Evolutionary conservation across 2,888 invertebrate genomes (phyloP).

Genomic region (Acronicta psi): DNA sequence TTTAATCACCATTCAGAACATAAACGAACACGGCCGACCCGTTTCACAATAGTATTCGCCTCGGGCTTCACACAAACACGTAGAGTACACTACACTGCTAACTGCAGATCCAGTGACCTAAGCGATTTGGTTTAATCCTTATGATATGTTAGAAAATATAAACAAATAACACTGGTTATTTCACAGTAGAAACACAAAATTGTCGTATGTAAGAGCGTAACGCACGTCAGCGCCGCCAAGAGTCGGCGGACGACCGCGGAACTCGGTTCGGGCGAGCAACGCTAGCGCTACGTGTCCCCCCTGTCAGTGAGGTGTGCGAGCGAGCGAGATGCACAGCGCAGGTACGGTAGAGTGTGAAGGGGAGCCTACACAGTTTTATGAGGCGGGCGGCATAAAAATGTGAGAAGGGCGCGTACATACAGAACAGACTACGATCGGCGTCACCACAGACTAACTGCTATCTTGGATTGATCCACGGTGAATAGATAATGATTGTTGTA

Average conservation of each 20-base stretch:
- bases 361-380: constrained; percentile 65
- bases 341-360: constrained; percentile 49
- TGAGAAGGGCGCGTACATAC: constrained; percentile 77
- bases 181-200: constrained; percentile 78
- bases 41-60: constrained; percentile 77
- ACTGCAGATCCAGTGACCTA: constrained; percentile 71
- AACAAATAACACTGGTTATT: constrained; percentile 86
- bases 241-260: constrained; percentile 86
- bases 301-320: constrained; percentile 68
- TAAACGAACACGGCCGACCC: constrained; percentile 80
- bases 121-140: constrained; percentile 77
- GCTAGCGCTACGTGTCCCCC: constrained; percentile 84
- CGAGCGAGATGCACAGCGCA: constrained; percentile 66
- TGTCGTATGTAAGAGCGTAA: constrained; percentile 76
- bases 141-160: constrained; percentile 76
- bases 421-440: constrained; percentile 65
- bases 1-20: constrained; percentile 87
- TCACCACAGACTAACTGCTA: constrained; percentile 64
- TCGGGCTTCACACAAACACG: constrained; percentile 73
- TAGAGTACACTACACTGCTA: constrained; percentile 77
- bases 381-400: constrained; percentile 78
- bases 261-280: constrained; percentile 74
- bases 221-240: constrained; percentile 87
- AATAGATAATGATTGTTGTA: constrained; percentile 77
- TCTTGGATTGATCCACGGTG: constrained; percentile 78